These are phyloP conservation scores for Eupithecia vulgata DNA, from an alignment of 2,888 invertebrate genomes.

Conservation along the genomic window DNA sequence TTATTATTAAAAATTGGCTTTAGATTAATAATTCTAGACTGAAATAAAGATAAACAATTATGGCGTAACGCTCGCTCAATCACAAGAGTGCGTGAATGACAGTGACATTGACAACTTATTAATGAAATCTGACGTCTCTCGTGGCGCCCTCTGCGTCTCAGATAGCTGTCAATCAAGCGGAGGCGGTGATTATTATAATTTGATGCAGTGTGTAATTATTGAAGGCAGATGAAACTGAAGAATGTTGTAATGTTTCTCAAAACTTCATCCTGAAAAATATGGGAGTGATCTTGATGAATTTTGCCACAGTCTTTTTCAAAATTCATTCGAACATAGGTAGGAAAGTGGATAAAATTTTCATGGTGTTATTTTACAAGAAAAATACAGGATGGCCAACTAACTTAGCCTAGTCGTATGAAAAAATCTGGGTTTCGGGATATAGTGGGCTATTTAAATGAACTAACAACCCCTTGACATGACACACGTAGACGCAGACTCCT, in stretches of 20 bases:
- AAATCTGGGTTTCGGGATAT: not conserved
- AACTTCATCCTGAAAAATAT: not conserved
- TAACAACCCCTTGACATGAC: conserved; percentile 4
- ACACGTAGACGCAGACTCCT: conserved; percentile 41
- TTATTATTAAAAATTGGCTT: not conserved
- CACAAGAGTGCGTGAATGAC: conserved; percentile 41
- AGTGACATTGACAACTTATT: conserved; percentile 64
- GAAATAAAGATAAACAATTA: conserved; percentile 12
- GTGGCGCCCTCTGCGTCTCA: conserved; percentile 53
- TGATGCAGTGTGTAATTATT: conserved; percentile 27
- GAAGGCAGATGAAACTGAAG: conserved; percentile 21
- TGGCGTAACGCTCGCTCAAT: not conserved
- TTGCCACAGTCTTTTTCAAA: not conserved
- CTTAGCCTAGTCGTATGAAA: not conserved
- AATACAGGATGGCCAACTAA: not conserved
- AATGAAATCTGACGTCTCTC: conserved; percentile 59
- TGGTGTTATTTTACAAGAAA: not conserved
- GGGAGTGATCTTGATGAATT: not conserved
- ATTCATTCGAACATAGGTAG: not conserved
- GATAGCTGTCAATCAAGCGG: conserved; percentile 48
- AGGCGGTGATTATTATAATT: conserved; percentile 29
- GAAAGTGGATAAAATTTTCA: not conserved
- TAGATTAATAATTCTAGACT: not conserved
- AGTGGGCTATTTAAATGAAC: not conserved
- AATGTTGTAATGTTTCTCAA: not conserved